Evolutionary conservation across 2,888 invertebrate genomes (phyloP), one percentile per base, ranked within the genome.

Genomic region (Drosophila barbarae): DNA sequence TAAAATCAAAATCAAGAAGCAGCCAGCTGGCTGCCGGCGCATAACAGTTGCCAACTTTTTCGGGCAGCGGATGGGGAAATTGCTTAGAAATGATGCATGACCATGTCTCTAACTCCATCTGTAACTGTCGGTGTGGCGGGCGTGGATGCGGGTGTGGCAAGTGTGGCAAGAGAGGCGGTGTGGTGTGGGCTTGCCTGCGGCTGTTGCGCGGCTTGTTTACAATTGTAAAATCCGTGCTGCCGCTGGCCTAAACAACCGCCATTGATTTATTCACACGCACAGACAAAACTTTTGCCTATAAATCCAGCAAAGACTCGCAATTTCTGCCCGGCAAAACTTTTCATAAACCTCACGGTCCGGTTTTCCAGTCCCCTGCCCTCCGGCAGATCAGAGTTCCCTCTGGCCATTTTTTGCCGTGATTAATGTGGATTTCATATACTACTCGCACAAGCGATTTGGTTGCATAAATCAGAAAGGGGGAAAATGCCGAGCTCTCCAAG

Each of bases 61-160:
- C 12, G 44, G 32, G 44, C 54, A 60, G 57, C 72, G 77, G 77
- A 77, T 72, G 71, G 73, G 77, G 82, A 83, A 83, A 83, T 84
- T 79, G 77, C 77, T 84, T 76, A 77, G 79, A 77, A 81, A 82
- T 84, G 78, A 84, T 82, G 73, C 72, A 82, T 72, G 60, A 74
- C 69, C 38, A 47, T 47, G 52, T 64, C 55, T 35, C 53, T 42
- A 44, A 47, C 57, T 68, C 47, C 58, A 42, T 52, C 28, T 58
- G 32, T 58, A 44, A 66, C 15, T 57, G 56, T 59, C 15, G 50
- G 34, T 63, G 13, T 44, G 21, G 46, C 7, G 46, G 46, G 32
- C 21, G 18, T 32, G 26, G 26, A 42, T 15, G 15, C 26, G n/a
- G 42, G 46, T 46, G 46, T 12, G 18, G 44, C 28, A 15, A 39